Conservation (phyloP, 2,888 invertebrate genomes). For the Melanargia galathea region DNA sequence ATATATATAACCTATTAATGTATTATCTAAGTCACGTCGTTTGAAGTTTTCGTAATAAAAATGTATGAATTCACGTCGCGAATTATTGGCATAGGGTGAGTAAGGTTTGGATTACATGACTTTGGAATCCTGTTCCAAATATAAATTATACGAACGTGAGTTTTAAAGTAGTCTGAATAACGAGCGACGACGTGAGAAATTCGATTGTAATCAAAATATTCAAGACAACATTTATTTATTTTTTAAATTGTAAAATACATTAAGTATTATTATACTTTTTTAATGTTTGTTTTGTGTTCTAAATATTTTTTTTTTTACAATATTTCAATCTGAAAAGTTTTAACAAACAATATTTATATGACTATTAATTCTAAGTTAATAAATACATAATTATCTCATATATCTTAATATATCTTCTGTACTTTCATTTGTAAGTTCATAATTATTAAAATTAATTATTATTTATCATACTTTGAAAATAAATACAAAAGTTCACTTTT, state of each 20-base stretch:
- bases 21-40: no score
- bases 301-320: constrained; percentile 13
- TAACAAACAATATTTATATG: not conserved
- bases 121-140: not conserved
- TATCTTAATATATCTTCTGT: not conserved
- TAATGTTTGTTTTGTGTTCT: no score
- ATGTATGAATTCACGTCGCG: not conserved
- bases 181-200: no score
- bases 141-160: not conserved
- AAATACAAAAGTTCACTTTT: not conserved
- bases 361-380: not conserved
- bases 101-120: not conserved
- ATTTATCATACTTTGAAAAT: not conserved
- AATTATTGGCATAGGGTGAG: not conserved
- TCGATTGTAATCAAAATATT: no score
- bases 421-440: not conserved
- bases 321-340: not conserved
- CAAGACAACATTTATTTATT: not conserved
- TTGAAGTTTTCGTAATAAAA: no score
- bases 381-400: not conserved
- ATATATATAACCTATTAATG: no score
- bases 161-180: no score
- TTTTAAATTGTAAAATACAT: not conserved
- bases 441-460: not conserved
- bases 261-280: not conserved